Evolutionary conservation across 2,888 invertebrate genomes (phyloP), one percentile per base, ranked within the genome.

Genomic region (Apodemia zela): DNA sequence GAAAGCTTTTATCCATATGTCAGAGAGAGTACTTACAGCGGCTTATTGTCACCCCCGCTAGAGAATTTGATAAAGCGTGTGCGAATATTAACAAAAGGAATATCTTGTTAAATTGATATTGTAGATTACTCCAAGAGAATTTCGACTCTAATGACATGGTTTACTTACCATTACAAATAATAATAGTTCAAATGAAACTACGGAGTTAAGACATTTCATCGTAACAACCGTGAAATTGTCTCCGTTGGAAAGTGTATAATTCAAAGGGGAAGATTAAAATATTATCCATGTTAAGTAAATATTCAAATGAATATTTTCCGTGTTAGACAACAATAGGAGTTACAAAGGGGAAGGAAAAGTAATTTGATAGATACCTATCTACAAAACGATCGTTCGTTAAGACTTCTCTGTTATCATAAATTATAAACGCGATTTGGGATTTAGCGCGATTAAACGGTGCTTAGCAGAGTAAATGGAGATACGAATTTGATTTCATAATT

Each of bases 201-300:
- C 60, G 68, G 71, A 77, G 74, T 82, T 92, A 82, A 72, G 81
- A 64, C 84, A 72, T 89, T 90, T 78, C 68, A 68, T 70, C 69
- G 76, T 78, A 83, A 76, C 76, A 73, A 76, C 82, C 85, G 89
- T 87, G 89, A 90, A 89, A 89, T 90, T 91, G 90, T 90, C 90
- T 91, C 89, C 88, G 87, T 80, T 88, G 86, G 90, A 90, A 91
- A 91, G 88, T 89, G 90, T 91, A 87, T 91, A 90, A 89, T 90
- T 90, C 89, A 89, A 87, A 91, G 90, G 92, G 92, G 92, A 89
- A 92, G 92, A 92, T 92, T 92, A 92, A 92, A 92, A 92, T 92
- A 92, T 92, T 92, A 92, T 92, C 89, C 92, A 90, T 91, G 92
- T 92, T 92, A 91, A 92, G 92, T 92, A 92, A 92, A 92, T 92